A percentile compares a stretch with the other conserved stretches of the same genome.
Conservation (phyloP, 1,140 invertebrate species). For the Chironomus striatipennis region DNA sequence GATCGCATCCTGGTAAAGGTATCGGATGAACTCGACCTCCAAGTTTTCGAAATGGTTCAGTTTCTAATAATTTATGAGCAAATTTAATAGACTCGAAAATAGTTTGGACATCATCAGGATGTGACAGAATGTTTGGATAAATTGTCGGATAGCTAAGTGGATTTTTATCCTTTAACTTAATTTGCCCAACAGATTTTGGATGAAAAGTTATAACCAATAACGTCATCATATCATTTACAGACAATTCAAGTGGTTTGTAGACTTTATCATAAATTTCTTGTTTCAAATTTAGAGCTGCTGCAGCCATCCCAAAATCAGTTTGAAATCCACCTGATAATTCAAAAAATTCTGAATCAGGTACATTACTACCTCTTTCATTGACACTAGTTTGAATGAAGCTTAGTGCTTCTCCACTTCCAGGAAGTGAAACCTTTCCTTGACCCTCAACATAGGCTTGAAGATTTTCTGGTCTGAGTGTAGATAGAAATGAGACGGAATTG, state of each 20-base stretch:
- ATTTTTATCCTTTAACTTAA: conserved; percentile 32
- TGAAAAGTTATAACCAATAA: conserved; percentile 60
- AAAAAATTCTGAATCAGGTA: conserved; percentile 56
- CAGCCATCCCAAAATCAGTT: conserved; percentile 54
- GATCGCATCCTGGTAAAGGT: background rate
- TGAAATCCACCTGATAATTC: conserved; percentile 46
- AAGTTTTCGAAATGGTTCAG: conserved; percentile 40
- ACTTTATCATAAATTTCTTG: conserved; percentile 50
- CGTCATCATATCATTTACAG: conserved; percentile 48
- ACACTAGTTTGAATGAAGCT: conserved; percentile 49
- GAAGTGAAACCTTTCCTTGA: conserved; percentile 37
- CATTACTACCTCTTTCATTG: conserved; percentile 38
- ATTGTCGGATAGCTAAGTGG: conserved; percentile 52
- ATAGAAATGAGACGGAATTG: conserved; percentile 54
- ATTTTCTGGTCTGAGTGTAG: conserved; percentile 46
- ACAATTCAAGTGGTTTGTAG: conserved; percentile 46
- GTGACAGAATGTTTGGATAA: conserved; percentile 65
- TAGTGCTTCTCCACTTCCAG: conserved; percentile 54
- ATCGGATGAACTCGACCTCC: conserved; percentile 26
- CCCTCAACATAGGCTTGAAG: conserved; percentile 43
- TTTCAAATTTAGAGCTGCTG: conserved; percentile 39
- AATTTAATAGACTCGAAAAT: conserved; percentile 53
- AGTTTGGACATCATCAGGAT: conserved; percentile 55
- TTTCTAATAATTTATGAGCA: conserved; percentile 40
- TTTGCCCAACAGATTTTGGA: conserved; percentile 39